Base-by-base conservation (phyloP, 2,888 invertebrate genomes). In the Synergus japonicus region DNA sequence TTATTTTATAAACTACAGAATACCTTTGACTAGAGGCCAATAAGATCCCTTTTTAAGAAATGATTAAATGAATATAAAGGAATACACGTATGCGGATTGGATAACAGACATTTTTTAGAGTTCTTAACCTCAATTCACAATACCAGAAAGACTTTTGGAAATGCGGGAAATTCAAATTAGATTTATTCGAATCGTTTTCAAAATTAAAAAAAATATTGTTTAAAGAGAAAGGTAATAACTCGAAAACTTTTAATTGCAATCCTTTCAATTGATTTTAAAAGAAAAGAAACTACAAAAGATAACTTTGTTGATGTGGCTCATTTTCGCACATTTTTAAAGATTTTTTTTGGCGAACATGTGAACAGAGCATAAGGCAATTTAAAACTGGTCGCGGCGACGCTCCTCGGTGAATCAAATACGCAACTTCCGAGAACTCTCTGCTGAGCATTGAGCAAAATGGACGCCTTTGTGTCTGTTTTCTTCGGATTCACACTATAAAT, bases 381-480 rank as follows among this genome's bases (percentile, higher is more conserved):
- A 76, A 87, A 87, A 87, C 29, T 29, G 29, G 29, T 29, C 29
- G 29, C 29, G 86, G 29, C 29, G 86, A 87, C 87, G 86, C 86
- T 87, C 54, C 84, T 85, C 85, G 83, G 87, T 85, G 85, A 88
- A 88, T 88, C 89, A 88, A 89, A 90, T 90, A 91, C 91, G 91
- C 90, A 89, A 91, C 91, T 91, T 91, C 91, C 91, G 91, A 88
- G 89, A 89, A 88, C 89, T 90, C 90, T 89, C 89, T 90, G 87
- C 88, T 89, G 89, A 91, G 88, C 90, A 91, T 90, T 90, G 89
- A 91, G 89, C 91, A 92, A 92, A 92, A 92, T 92, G 92, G 92
- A 92, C 92, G 92, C 91, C 91, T 92, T 92, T 92, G 91, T 92
- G 90, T 92, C 92, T 92, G 91, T 92, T 92, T 92, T 92, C 91